Base-by-base conservation (phyloP, 2,888 invertebrate species). In the Schizotus pectinicornis region DNA sequence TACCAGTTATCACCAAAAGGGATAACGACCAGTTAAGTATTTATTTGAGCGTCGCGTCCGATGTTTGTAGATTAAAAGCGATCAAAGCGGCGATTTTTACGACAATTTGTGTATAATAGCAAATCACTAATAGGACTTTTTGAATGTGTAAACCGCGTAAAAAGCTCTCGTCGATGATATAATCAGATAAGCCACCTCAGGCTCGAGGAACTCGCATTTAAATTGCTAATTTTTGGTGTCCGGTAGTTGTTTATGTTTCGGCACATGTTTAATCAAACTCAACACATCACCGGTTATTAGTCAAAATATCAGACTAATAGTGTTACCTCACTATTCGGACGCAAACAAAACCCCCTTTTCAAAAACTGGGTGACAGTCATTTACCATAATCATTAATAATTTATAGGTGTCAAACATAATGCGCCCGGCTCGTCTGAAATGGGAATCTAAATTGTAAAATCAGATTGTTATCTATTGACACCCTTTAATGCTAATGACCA, bases 301-400 rank as follows among this genome's bases (percentile, higher is more conserved):
- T 59, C 51, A 58, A 52, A 59, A 45, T 56, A 59, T 59, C 46
- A 61, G 62, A 67, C 56, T 60, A 62, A 65, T 63, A 56, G 62
- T 47, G 13, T 30, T 30, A 50, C 52, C 39, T 65, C 60, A 55
- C 59, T 62, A 62, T 62, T 62, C 61, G 48, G 61, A 64, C 61
- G 57, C 55, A 61, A 65, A 59, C 61, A 67, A 67, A 22, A 67
- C 67, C 66, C 61, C 61, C 54, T 60, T 66, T 64, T 65, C 60
- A 62, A 65, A 67, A 68, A 69, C 67, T 69, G 66, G 70, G 69
- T 68, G 70, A 69, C 70, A 61, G 52, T 59, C 47, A 54, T 61
- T 69, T 72, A 68, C 59, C 68, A 70, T 69, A 42, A 64, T 61
- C 67, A 68, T 72, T 67, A 67, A 72, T 70, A 65, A 70, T 72